Percentiles rank a stretch among this genome's conserved stretches.
phyloP scores from a whole-genome alignment of 2,113 vertebrate genomes.

The Hypanus sabinus region DNA sequence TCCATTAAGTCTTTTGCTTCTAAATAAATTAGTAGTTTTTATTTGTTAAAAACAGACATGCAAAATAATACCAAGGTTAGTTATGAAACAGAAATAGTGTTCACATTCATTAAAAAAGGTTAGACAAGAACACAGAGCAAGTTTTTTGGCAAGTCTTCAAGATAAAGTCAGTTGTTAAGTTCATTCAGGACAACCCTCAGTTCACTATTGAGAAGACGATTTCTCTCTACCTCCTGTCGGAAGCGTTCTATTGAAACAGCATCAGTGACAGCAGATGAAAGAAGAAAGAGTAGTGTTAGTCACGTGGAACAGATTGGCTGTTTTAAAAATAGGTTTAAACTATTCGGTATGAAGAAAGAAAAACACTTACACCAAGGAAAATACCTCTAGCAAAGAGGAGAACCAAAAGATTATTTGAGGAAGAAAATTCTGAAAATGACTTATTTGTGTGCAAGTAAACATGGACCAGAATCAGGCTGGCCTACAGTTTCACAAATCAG shows the following conservation, averaged over 20 bases:
- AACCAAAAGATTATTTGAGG: not conserved
- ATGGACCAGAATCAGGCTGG: not conserved
- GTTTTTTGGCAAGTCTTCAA: conserved; percentile 30
- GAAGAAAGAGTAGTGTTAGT: conserved; percentile 52
- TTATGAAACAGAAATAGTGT: not conserved
- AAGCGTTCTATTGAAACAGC: conserved; percentile 50
- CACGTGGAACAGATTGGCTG: conserved; percentile 42
- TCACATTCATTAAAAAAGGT: conserved; percentile 17
- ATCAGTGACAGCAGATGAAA: conserved; percentile 48
- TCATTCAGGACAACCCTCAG: conserved; percentile 57
- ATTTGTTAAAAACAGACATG: conserved; percentile 8
- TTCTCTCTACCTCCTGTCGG: conserved; percentile 56
- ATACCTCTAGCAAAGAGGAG: not conserved
- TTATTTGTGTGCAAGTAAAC: not conserved
- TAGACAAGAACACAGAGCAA: conserved; percentile 9
- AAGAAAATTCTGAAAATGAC: not conserved
- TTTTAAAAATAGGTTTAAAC: conserved; percentile 12
- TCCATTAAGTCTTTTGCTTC: not conserved
- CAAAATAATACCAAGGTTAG: conserved; percentile 5
- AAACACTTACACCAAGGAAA: not conserved
- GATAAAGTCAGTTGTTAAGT: conserved; percentile 53
- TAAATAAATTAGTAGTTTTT: not conserved
- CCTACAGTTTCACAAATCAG: not conserved
- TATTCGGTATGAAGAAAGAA: not conserved
- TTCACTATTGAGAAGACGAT: conserved; percentile 53